Conservation (phyloP, 2,888 invertebrate species). For the Phyto melanocephala region DNA sequence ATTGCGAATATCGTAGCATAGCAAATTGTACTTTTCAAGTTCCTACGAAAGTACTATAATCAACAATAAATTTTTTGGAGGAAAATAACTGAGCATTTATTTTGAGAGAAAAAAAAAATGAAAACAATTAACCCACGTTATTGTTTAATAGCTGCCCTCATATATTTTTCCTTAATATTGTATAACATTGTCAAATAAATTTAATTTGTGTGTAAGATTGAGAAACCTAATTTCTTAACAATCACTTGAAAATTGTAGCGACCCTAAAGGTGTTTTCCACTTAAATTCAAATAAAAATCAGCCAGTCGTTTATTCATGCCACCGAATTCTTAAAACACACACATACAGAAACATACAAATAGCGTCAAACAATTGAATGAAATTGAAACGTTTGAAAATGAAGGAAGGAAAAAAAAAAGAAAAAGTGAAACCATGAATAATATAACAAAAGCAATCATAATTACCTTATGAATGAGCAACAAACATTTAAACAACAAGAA, state of each 20-base stretch:
- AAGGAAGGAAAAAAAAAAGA: slow-evolving; percentile 1
- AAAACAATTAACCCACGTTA: slow-evolving; percentile 22
- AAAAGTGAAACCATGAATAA: background rate
- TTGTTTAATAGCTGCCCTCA: slow-evolving; percentile 51
- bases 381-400: slow-evolving; percentile 48
- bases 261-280: slow-evolving; percentile 55
- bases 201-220: slow-evolving; percentile 41
- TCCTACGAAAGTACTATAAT: background rate
- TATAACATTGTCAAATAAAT: slow-evolving; percentile 32
- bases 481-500: slow-evolving; percentile 26
- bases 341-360: background rate
- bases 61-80: background rate
- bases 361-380: slow-evolving; percentile 42
- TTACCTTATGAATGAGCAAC: slow-evolving; percentile 61
- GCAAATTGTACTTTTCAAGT: too few relatives aligned
- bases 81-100: background rate
- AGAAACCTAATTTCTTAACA: slow-evolving; percentile 63
- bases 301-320: background rate
- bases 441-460: slow-evolving; percentile 42
- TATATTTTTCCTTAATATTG: slow-evolving; percentile 21
- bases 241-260: slow-evolving; percentile 54
- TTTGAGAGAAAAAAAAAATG: too few relatives aligned
- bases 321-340: background rate
- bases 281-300: background rate
- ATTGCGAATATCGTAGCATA: too few relatives aligned